Evolutionary conservation across 2,888 invertebrate species (phyloP).

Genomic region (Eurytoma californica): DNA sequence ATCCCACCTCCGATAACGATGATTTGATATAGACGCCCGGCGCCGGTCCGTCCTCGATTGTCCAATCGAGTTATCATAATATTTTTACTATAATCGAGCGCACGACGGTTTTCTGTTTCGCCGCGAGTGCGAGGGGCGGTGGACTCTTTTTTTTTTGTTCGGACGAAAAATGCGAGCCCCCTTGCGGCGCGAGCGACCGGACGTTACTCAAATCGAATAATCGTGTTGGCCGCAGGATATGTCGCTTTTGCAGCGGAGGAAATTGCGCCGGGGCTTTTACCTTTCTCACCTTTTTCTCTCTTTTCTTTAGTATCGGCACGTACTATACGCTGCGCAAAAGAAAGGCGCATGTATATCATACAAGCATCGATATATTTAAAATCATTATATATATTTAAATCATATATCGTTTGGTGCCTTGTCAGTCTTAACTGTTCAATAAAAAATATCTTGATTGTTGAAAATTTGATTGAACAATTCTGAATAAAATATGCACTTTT

Average conservation of each 20-base stretch:
- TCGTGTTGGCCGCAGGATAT: slow-evolving; percentile 59
- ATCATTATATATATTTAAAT: too few relatives aligned
- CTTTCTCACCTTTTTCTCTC: slow-evolving; percentile 17
- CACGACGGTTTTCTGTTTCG: slow-evolving; percentile 15
- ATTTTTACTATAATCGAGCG: slow-evolving; percentile 69
- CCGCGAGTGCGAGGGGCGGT: background rate
- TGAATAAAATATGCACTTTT: too few relatives aligned
- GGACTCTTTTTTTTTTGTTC: background rate
- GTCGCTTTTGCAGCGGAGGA: slow-evolving; percentile 24
- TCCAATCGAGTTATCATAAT: slow-evolving; percentile 74
- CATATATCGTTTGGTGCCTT: too few relatives aligned
- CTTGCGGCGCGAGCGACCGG: slow-evolving; percentile 32
- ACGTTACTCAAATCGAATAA: slow-evolving; percentile 62
- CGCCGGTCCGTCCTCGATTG: slow-evolving; percentile 56
- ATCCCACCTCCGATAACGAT: slow-evolving; percentile 73
- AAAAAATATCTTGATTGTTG: too few relatives aligned
- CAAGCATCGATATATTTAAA: too few relatives aligned
- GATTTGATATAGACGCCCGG: slow-evolving; percentile 68
- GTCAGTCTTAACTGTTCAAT: too few relatives aligned
- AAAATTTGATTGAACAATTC: too few relatives aligned
- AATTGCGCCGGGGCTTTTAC: background rate
- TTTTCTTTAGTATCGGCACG: background rate
- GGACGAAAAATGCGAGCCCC: background rate
- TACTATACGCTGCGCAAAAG: too few relatives aligned
- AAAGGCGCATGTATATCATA: too few relatives aligned